phyloP scores from a whole-genome alignment of 2,888 invertebrate species.

The Tachina fera region DNA sequence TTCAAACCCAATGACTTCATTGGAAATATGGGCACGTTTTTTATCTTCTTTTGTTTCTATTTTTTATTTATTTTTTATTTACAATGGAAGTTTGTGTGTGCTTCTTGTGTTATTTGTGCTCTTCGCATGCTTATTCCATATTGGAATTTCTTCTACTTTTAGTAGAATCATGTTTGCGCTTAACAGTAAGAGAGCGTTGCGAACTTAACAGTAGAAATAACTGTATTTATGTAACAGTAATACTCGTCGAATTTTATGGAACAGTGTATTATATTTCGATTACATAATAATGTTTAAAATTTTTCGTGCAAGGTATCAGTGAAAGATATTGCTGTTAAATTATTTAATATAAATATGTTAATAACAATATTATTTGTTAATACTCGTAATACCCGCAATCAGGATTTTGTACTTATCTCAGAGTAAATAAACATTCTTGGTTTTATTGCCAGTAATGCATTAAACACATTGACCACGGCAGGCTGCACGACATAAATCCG shows the following conservation, averaged over 20 bases:
- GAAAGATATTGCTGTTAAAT: not conserved
- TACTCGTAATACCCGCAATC: no score
- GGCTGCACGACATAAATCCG: no score
- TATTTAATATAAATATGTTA: no score
- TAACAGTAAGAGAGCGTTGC: constrained; percentile 32
- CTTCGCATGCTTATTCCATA: constrained; percentile 20
- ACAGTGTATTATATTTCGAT: no score
- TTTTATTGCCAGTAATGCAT: no score
- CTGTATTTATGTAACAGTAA: not conserved
- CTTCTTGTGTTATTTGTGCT: constrained; percentile 27
- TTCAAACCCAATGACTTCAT: constrained; percentile 68
- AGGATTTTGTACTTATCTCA: no score
- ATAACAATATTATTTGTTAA: no score
- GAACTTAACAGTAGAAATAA: constrained; percentile 10
- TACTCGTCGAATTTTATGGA: constrained; percentile 53
- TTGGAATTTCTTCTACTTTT: constrained; percentile 32
- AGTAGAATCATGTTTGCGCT: not conserved
- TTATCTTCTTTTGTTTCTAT: constrained; percentile 33
- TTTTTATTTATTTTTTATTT: constrained; percentile 47
- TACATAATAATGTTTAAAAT: not conserved
- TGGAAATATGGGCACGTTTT: constrained; percentile 65
- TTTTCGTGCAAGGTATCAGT: not conserved
- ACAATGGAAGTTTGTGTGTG: constrained; percentile 33
- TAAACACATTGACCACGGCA: no score
- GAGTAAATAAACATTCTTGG: no score